These are phyloP conservation scores for Iphiclides podalirius DNA, from an alignment of 2,888 invertebrate genomes.

Conservation along the genomic window DNA sequence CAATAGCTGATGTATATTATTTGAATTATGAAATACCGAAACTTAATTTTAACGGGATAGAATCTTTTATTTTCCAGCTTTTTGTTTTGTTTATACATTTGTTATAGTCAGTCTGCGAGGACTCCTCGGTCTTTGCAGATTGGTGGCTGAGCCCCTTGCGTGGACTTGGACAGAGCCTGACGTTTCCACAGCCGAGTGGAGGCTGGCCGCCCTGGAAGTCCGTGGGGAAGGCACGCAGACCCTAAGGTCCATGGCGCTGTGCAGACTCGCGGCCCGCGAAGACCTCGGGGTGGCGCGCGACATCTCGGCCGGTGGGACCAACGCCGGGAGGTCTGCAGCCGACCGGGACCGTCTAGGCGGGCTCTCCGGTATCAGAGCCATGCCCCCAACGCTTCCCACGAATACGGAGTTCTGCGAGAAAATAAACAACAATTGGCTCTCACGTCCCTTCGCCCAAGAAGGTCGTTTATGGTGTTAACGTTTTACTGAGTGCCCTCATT, in stretches of 20 bases:
- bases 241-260: slow-evolving; percentile 66
- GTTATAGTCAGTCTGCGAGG: slow-evolving; percentile 66
- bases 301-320: slow-evolving; percentile 77
- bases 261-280: slow-evolving; percentile 68
- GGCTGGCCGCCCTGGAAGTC: slow-evolving; percentile 63
- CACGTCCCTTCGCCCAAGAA: too few relatives aligned
- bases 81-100: slow-evolving; percentile 44
- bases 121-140: slow-evolving; percentile 61
- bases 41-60: neutral
- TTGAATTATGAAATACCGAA: too few relatives aligned
- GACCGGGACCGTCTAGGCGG: slow-evolving; percentile 89
- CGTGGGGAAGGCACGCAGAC: slow-evolving; percentile 62
- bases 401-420: slow-evolving; percentile 89
- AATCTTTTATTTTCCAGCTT: neutral
- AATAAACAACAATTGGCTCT: too few relatives aligned
- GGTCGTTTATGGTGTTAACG: too few relatives aligned
- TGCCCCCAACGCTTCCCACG: slow-evolving; percentile 85
- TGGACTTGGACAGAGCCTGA: slow-evolving; percentile 67
- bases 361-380: slow-evolving; percentile 83
- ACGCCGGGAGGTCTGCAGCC: slow-evolving; percentile 90
- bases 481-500: too few relatives aligned
- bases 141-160: slow-evolving; percentile 58
- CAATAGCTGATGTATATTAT: too few relatives aligned
- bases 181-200: slow-evolving; percentile 65
- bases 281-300: slow-evolving; percentile 57